Evolutionary conservation across 53 echinoderm and acorn worm genomes (phyloP).

Genomic region (Glandiceps talaboti): DNA sequence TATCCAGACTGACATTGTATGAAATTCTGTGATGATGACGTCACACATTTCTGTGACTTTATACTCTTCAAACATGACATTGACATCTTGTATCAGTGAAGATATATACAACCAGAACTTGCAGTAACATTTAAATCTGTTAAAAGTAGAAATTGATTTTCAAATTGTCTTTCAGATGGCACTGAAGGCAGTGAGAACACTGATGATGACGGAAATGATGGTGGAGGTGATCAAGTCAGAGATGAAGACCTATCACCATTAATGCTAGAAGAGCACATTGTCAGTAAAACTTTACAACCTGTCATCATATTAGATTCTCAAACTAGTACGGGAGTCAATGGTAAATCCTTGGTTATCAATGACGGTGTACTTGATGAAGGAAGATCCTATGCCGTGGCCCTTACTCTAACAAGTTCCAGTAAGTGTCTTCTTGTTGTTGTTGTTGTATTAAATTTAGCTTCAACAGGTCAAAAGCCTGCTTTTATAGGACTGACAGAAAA

Average conservation of each 20-base stretch:
- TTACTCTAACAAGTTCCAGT: slow-evolving; percentile 23
- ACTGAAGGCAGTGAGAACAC: background rate
- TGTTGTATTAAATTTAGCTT: too few species aligned
- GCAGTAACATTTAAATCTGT: too few species aligned
- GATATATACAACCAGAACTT: too few species aligned
- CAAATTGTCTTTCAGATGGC: too few species aligned
- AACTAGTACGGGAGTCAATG: slow-evolving; percentile 30
- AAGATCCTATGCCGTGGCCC: slow-evolving; percentile 63
- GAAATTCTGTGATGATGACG: too few species aligned
- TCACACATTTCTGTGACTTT: too few species aligned
- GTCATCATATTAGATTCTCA: background rate
- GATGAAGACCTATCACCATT: background rate
- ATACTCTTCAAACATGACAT: too few species aligned
- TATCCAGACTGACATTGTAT: too few species aligned
- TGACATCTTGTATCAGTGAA: too few species aligned
- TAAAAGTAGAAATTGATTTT: too few species aligned
- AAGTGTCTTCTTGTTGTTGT: background rate
- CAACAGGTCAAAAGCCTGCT: too few species aligned
- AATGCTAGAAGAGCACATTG: background rate
- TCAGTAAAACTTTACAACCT: background rate
- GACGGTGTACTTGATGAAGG: slow-evolving; percentile 54
- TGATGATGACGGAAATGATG: background rate
- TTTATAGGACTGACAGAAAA: too few species aligned
- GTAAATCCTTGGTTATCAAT: slow-evolving; percentile 45
- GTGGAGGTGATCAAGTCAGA: background rate